Evolutionary conservation across 2,113 vertebrate genomes (phyloP), one percentile per base, ranked within the genome.

Genomic region (Deroptyus accipitrinus): DNA sequence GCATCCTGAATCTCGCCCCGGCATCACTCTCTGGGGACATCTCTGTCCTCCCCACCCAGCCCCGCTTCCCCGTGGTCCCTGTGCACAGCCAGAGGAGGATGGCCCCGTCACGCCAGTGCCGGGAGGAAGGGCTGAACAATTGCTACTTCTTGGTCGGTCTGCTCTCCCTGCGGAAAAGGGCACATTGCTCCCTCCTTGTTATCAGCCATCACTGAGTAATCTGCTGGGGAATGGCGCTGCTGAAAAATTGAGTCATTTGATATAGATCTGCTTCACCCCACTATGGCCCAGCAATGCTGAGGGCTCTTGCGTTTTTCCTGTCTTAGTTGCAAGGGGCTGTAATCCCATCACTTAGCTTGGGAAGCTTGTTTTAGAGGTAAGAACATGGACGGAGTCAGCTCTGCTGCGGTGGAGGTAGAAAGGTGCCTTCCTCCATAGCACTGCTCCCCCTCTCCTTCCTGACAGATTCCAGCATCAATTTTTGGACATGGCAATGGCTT

Each of bases 51-150:
- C 61, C 59, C 55, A 17, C 17, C 31, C 27, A 27, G 25, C 49
- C 83, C 39, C 2, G 2, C n/a, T 67, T 27, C 20, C 27, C 8
- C 13, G 18, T 1, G 2, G 27, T 54, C 74, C 48, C 52, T 2
- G 0, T 2, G 2, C 18, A 1, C 0, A 0, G 42, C 46, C 0
- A 0, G 35, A 70, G 42, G 31, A 85, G 67, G 54, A 90, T 18
- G 1, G 86, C 37, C 48, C 49, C 2, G 2, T 90, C 88, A 79
- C 9, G 1, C 67, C 80, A 48, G 83, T 1, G 0, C 61, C 1
- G 2, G 77, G 89, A 92, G 89, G 94, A 96, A 94, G 77, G 63
- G 59, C 72, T 80, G 77, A 93, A 93, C 92, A 86, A 68, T 92
- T 64, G 46, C 84, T 80, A 70, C 82, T 48, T 62, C 74, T 74